Percentiles rank a stretch among this genome's conserved stretches.
These are phyloP conservation scores for Nycteola revayana DNA, from an alignment of 2,888 invertebrate genomes.

Conservation along the genomic window DNA sequence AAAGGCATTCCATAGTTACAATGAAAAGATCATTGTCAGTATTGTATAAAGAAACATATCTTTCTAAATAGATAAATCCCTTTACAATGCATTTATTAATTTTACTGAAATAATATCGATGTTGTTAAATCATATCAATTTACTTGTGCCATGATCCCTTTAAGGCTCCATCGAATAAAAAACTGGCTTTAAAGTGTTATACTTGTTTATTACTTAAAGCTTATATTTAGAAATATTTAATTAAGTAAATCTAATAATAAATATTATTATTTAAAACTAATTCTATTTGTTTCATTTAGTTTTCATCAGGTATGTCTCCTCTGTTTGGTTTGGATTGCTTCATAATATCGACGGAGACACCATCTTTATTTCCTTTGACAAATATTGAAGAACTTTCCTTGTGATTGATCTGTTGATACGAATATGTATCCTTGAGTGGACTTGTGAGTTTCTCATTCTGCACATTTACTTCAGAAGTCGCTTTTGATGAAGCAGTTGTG, in stretches of 20 bases:
- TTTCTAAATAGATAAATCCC: slow-evolving; percentile 5
- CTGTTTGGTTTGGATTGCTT: slow-evolving; percentile 2
- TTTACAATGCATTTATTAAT: slow-evolving; percentile 27
- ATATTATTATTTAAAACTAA: slow-evolving; percentile 23
- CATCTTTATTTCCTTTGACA: slow-evolving; percentile 2
- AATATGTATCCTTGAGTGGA: too few species aligned
- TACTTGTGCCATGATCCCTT: slow-evolving; percentile 27
- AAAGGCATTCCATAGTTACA: too few species aligned
- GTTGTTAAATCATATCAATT: slow-evolving; percentile 11
- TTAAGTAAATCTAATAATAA: slow-evolving; percentile 30
- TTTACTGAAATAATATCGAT: slow-evolving; percentile 2
- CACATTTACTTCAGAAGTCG: too few species aligned
- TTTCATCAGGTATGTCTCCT: slow-evolving; percentile 28
- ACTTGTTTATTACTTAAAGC: slow-evolving; percentile 31
- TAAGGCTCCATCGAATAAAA: slow-evolving; percentile 30
- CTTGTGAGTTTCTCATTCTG: too few species aligned
- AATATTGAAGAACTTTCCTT: slow-evolving; percentile 4
- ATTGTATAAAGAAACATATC: slow-evolving; percentile 11
- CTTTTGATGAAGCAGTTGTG: too few species aligned
- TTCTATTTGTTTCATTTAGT: slow-evolving; percentile 7
- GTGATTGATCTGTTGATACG: slow-evolving; percentile 7
- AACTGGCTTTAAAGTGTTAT: slow-evolving; percentile 31
- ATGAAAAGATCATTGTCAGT: slow-evolving; percentile 5
- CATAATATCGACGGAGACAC: not conserved
- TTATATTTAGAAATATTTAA: slow-evolving; percentile 18